Conservation (phyloP, 2,888 invertebrate species). For the Lepas anatifera region DNA sequence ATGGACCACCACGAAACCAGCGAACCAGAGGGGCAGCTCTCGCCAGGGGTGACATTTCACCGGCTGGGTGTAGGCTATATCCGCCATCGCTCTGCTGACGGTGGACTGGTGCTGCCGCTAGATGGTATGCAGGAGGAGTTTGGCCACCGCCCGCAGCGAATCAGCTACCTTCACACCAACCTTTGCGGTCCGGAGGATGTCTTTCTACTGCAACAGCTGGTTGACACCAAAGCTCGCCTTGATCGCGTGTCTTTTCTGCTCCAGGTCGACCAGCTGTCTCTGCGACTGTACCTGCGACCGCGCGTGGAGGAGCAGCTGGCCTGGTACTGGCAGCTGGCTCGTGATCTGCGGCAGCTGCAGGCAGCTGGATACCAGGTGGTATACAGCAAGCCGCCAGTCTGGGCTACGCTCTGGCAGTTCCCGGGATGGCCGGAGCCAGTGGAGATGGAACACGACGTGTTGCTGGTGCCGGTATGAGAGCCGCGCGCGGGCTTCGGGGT, state of each 20-base stretch:
- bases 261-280: background rate
- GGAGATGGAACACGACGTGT: too few species aligned
- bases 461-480: too few species aligned
- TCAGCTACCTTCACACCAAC: background rate
- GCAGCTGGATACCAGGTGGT: background rate
- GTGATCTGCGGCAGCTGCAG: background rate
- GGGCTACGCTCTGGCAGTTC: background rate
- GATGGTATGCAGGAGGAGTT: background rate
- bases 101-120: background rate
- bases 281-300: background rate
- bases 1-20: background rate
- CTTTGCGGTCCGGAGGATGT: background rate
- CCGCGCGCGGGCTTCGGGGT: too few species aligned
- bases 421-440: too few species aligned
- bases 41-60: background rate
- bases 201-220: background rate
- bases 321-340: slow-evolving; percentile 2
- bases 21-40: background rate
- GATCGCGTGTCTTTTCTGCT: background rate
- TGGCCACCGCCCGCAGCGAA: background rate
- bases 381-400: background rate
- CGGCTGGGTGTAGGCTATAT: background rate
- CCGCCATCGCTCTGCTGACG: background rate
- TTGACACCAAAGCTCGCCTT: background rate
- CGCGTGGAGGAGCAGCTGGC: background rate